A percentile compares a stretch with the other conserved stretches of the same genome.
phyloP scores from a whole-genome alignment of 2,888 invertebrate species.

The Siphlonurus alternatus region DNA sequence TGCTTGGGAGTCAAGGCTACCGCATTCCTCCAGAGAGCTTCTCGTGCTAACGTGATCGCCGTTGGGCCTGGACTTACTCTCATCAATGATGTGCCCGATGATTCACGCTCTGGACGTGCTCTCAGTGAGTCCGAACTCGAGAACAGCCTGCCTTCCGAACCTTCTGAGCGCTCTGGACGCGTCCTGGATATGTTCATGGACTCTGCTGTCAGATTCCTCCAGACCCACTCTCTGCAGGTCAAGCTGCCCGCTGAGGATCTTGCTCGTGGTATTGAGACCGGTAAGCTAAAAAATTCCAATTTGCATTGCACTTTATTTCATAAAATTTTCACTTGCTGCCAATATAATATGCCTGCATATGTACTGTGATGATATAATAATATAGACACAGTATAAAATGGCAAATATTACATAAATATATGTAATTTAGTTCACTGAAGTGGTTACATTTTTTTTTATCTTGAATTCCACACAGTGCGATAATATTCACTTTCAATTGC shows the following conservation, averaged over 20 bases:
- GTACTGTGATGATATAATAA: not conserved
- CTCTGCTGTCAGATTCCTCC: slow-evolving; percentile 36
- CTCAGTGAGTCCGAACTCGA: slow-evolving; percentile 31
- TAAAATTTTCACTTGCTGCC: no score
- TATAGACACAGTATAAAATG: no score
- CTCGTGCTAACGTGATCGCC: slow-evolving; percentile 36
- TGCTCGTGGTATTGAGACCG: slow-evolving; percentile 60
- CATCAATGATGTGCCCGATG: slow-evolving; percentile 25
- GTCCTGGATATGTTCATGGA: slow-evolving; percentile 38
- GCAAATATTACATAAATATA: no score
- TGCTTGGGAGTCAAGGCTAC: slow-evolving; percentile 41
- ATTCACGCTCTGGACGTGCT: slow-evolving; percentile 20
- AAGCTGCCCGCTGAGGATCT: slow-evolving; percentile 51
- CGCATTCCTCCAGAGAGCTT: slow-evolving; percentile 35
- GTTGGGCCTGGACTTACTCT: slow-evolving; percentile 39
- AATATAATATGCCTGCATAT: no score
- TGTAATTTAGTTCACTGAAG: no score
- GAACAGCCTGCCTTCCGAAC: slow-evolving; percentile 32
- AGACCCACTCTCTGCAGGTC: slow-evolving; percentile 46
- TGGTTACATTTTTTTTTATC: no score
- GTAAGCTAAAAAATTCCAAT: slow-evolving; percentile 30
- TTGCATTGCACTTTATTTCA: no score
- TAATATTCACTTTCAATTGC: not conserved
- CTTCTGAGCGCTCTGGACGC: slow-evolving; percentile 23
- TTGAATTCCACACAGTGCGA: not conserved